A percentile compares a stretch with the other conserved stretches of the same genome.
Conservation (phyloP, 2,888 invertebrate species). For the Nowickia ferox region DNA sequence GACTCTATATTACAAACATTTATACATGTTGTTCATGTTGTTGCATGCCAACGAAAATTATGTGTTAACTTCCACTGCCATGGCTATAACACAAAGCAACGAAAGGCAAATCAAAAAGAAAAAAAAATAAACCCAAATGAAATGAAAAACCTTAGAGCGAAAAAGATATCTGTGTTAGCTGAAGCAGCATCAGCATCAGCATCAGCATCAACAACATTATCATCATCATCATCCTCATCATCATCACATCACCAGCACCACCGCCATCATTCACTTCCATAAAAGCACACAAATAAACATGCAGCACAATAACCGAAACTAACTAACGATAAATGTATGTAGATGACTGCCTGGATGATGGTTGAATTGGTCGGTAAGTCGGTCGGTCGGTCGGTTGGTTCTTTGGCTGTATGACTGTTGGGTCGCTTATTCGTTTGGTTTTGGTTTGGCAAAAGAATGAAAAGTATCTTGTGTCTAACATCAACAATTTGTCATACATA, state of each 20-base stretch:
- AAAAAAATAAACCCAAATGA: conserved; percentile 12
- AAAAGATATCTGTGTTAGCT: conserved; percentile 66
- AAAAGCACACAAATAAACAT: conserved; percentile 41
- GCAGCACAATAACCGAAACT: conserved; percentile 61
- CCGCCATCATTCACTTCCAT: conserved; percentile 38
- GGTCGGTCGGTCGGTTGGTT: conserved; percentile 22
- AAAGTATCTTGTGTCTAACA: conserved; percentile 72
- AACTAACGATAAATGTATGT: conserved; percentile 57
- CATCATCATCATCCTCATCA: conserved; percentile 29
- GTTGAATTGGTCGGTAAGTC: conserved; percentile 48
- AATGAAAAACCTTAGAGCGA: conserved; percentile 56
- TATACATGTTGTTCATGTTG: conserved; percentile 42
- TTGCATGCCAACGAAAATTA: conserved; percentile 64
- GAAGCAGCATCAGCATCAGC: conserved; percentile 58
- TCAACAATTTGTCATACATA: conserved; percentile 72
- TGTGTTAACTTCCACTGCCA: conserved; percentile 68
- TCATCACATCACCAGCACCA: conserved; percentile 39
- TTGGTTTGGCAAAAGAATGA: conserved; percentile 57
- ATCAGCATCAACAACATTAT: conserved; percentile 44
- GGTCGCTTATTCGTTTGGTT: conserved; percentile 43
- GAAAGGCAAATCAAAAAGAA: conserved; percentile 31
- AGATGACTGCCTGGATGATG: conserved; percentile 55
- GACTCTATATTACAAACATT: background rate
- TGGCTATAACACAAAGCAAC: conserved; percentile 57
- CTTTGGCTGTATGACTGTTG: conserved; percentile 7